Evolutionary conservation across 2,113 vertebrate species (phyloP).

Genomic region (Marcusenius ussheri): DNA sequence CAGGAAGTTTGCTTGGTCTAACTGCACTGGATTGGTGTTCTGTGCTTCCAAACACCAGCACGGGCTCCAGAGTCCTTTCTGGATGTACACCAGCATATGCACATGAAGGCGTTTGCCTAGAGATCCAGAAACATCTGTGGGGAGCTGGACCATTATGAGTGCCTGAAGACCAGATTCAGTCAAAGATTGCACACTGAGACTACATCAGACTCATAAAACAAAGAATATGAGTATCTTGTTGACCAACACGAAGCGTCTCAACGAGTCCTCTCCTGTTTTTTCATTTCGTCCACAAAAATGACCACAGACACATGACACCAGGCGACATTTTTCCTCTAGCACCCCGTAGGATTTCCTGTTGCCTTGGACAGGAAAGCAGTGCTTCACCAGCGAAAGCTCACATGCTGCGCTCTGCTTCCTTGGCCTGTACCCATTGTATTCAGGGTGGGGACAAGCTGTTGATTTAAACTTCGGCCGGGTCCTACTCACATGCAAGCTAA

Average conservation of each 20-base stretch:
- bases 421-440: background rate
- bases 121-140: background rate
- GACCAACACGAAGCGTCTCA: background rate
- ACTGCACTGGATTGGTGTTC: background rate
- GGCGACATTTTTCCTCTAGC: background rate
- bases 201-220: background rate
- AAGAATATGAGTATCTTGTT: background rate
- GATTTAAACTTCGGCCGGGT: background rate
- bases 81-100: background rate
- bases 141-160: background rate
- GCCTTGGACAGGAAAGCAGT: conserved; percentile 7
- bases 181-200: background rate
- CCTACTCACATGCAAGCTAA: background rate
- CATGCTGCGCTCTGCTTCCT: background rate
- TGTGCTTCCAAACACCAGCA: background rate
- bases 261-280: background rate
- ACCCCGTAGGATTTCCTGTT: conserved; percentile 21
- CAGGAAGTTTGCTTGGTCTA: background rate
- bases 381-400: conserved; percentile 3
- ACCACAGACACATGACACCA: background rate
- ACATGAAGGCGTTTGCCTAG: background rate
- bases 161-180: background rate
- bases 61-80: background rate
- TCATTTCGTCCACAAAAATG: background rate
- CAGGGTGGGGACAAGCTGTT: background rate